These are phyloP conservation scores for Pentalonia nigronervosa DNA, from an alignment of 1,140 invertebrate species.

Conservation along the genomic window DNA sequence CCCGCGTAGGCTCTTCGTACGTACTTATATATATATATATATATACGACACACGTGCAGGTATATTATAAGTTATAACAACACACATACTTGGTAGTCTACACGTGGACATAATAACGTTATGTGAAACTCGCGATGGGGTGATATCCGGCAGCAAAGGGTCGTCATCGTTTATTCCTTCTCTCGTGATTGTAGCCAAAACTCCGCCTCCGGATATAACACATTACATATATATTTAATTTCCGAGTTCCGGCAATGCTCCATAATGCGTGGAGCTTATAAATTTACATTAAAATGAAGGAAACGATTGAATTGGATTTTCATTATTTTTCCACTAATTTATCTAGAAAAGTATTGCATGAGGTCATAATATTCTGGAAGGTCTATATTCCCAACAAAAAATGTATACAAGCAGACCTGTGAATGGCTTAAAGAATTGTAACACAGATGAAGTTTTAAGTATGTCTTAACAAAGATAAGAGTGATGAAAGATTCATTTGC, in stretches of 20 bases:
- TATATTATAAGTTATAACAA: background rate
- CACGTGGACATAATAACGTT: background rate
- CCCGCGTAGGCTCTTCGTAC: background rate
- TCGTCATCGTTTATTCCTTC: conserved; percentile 1
- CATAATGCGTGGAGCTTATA: background rate
- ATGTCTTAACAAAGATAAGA: no score
- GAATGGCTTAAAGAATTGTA: no score
- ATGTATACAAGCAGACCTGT: background rate
- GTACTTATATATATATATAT: background rate
- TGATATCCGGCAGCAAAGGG: background rate
- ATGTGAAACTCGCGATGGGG: background rate
- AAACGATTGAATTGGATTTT: background rate
- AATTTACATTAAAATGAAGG: background rate
- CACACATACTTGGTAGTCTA: background rate
- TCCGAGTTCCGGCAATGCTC: background rate
- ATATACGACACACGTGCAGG: background rate
- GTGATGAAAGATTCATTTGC: no score
- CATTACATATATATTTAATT: background rate
- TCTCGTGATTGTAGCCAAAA: background rate
- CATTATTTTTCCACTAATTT: background rate
- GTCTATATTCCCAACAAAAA: background rate
- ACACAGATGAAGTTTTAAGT: no score
- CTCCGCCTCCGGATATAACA: background rate
- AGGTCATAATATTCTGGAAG: background rate
- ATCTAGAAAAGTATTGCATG: background rate